phyloP scores from a whole-genome alignment of 2,888 invertebrate genomes.

The Patella ulyssiponensis region DNA sequence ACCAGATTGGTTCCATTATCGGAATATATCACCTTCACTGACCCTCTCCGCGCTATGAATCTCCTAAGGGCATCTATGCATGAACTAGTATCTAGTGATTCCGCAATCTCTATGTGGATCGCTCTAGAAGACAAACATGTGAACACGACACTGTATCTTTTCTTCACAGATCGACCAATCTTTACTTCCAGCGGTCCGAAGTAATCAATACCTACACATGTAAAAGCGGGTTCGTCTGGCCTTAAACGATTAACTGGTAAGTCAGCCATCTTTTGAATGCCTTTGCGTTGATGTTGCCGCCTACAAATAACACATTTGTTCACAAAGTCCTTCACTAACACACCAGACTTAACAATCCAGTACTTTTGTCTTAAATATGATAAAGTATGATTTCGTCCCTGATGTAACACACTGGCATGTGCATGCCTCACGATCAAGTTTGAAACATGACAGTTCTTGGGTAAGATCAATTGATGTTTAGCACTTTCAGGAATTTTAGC shows the following conservation, averaged over 20 bases:
- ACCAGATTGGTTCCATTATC: constrained; percentile 39
- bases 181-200: too few species aligned
- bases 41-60: constrained; percentile 30
- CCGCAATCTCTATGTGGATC: constrained; percentile 32
- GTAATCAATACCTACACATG: constrained; percentile 31
- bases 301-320: too few species aligned
- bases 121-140: constrained; percentile 33
- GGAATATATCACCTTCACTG: constrained; percentile 12
- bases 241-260: background rate
- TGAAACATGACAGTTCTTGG: constrained; percentile 16
- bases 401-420: constrained; percentile 1
- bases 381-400: constrained; percentile 1
- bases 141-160: too few species aligned
- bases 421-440: constrained; percentile 7
- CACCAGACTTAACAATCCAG: constrained; percentile 15
- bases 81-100: constrained; percentile 26
- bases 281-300: too few species aligned
- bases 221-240: constrained; percentile 22
- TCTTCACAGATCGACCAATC: too few species aligned
- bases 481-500: background rate
- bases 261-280: background rate
- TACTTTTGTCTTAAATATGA: constrained; percentile 7
- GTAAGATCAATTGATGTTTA: constrained; percentile 21
- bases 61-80: constrained; percentile 27
- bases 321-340: background rate